Base-by-base conservation (phyloP, 2,888 invertebrate genomes). In the Aradus depressus region DNA sequence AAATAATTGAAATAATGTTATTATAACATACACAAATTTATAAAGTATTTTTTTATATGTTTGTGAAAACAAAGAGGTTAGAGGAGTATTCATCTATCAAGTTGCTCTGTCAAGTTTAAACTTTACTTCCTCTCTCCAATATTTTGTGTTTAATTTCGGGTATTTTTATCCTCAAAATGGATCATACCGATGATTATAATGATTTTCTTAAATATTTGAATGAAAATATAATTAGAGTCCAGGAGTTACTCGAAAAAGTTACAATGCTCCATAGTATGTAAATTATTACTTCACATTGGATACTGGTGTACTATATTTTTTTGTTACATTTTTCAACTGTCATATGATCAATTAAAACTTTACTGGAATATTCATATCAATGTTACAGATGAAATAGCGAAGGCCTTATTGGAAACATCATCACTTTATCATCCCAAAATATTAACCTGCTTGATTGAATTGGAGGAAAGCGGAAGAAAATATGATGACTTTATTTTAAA, bases 181-280 rank as follows among this genome's bases (percentile, higher is more conserved):
- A n/a, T n/a, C 25, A n/a, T 16, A 47, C 38, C 37, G 47, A 47
- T 5, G 35, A 38, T 18, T 47, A 47, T 37, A 25, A 23, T 4
- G 47, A 37, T 25, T 47, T 47, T 8, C 22, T 35, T 35, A 23
- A 25, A 21, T 26, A 47, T 16, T 25, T 47, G 14, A 47, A 12
- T 38, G 37, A 47, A 25, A 25, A n/a, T 38, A 37, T 19, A 21
- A 21, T 22, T 1, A 47, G 38, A 26, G 12, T 37, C 16, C 28
- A 47, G 26, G 37, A 47, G 38, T 23, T 47, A 25, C 35, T 37
- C 18, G 47, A 47, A 37, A 47, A 47, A 47, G 38, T 37, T 28
- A 47, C 47, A 10, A 47, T 47, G 8, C 25, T 35, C 16, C 47
- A 47, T 32, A 47, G 47, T 47, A 47, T 38, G 14, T n/a, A n/a